Conservation (phyloP, 2,888 invertebrate species). For the Nomada fabriciana region DNA sequence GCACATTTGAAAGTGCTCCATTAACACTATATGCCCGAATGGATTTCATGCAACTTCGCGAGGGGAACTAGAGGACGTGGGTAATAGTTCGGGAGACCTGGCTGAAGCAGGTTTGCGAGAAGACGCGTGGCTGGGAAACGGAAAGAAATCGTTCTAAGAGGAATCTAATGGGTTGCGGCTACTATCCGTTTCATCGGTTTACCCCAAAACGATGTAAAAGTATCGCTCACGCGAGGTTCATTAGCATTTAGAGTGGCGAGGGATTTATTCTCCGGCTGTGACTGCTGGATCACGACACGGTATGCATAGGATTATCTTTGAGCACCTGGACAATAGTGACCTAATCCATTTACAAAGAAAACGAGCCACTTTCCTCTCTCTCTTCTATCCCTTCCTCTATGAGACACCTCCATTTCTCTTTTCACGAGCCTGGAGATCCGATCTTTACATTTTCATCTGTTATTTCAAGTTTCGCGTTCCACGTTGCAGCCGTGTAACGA, state of each 20-base stretch:
- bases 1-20: no score
- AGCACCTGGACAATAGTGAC: conserved; percentile 71
- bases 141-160: conserved; percentile 22
- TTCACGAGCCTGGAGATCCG: background rate
- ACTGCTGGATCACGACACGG: conserved; percentile 75
- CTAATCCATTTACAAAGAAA: conserved; percentile 71
- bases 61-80: no score
- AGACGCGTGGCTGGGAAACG: conserved; percentile 1
- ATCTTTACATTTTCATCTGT: conserved; percentile 47
- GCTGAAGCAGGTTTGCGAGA: background rate
- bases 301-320: conserved; percentile 77
- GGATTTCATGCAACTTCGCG: no score
- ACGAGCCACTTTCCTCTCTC: conserved; percentile 60
- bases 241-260: conserved; percentile 80
- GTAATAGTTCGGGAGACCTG: background rate
- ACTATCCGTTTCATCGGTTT: conserved; percentile 67
- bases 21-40: no score
- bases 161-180: conserved; percentile 38
- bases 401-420: conserved; percentile 3
- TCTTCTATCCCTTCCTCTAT: background rate
- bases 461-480: conserved; percentile 47
- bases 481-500: conserved; percentile 49
- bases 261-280: conserved; percentile 76
- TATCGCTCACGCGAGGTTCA: conserved; percentile 72
- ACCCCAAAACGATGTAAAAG: conserved; percentile 69